A percentile compares a stretch with the other conserved stretches of the same genome.
These are phyloP conservation scores for Drosophila lacteicornis DNA, from an alignment of 1,140 invertebrate genomes.

Conservation along the genomic window DNA sequence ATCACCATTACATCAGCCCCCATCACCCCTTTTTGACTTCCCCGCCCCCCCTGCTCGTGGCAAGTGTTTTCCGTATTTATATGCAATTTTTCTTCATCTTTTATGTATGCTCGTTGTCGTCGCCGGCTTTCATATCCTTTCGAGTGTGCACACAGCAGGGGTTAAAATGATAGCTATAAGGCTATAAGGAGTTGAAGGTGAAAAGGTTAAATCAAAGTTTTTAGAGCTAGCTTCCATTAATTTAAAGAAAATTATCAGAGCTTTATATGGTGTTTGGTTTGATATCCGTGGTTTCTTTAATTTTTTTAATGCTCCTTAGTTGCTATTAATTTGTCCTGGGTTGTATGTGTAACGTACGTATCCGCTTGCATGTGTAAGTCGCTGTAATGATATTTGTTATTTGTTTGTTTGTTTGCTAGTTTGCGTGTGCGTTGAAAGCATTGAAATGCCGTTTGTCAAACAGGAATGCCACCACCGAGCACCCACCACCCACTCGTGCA, in stretches of 20 bases:
- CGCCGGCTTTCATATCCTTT: constrained; percentile 78
- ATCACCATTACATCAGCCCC: constrained; percentile 13
- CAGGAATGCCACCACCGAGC: constrained; percentile 27
- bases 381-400: constrained; percentile 79
- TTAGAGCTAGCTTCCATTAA: too few species aligned
- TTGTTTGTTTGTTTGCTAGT: constrained; percentile 58
- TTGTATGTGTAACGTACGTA: constrained; percentile 23
- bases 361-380: constrained; percentile 76
- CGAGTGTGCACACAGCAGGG: constrained; percentile 49
- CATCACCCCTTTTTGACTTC: not conserved
- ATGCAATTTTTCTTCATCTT: constrained; percentile 83
- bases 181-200: not conserved
- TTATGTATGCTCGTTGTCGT: constrained; percentile 78
- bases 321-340: not conserved
- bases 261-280: not conserved
- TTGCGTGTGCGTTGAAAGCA: constrained; percentile 75
- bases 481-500: constrained; percentile 50
- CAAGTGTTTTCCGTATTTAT: constrained; percentile 67
- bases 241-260: too few species aligned
- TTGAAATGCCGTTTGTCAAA: constrained; percentile 77
- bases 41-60: not conserved
- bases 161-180: not conserved
- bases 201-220: too few species aligned
- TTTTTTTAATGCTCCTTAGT: too few species aligned
- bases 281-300: not conserved